Evolutionary conservation across 2,888 invertebrate genomes (phyloP), one percentile per base, ranked within the genome.

Genomic region (Harmothoe impar): DNA sequence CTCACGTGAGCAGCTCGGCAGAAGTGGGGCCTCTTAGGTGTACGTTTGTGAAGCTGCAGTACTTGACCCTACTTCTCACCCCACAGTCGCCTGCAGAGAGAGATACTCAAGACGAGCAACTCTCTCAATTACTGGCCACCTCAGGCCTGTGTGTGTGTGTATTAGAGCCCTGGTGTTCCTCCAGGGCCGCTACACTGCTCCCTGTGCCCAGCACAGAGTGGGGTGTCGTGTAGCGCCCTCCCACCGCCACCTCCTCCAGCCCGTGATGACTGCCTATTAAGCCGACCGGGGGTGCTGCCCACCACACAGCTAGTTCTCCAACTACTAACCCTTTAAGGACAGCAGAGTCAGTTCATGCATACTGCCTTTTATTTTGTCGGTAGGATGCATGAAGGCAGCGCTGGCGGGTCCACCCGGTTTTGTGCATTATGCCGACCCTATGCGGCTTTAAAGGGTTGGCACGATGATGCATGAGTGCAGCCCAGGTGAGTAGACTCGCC

Each of bases 171-270:
- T 5, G 62, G 0, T 5, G 20, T n/a, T 5, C 62, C 20, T 3
- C 23, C 62, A 7, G 23, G 12, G 12, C 62, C 12, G 62, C 15
- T 62, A 20, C 62, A 62, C 62, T n/a, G 3, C n/a, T 20, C 62
- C 20, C 12, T 62, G 23, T 5, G 23, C n/a, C 7, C 3, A 62
- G 7, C 62, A 62, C 62, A 72, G 31, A 72, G 72, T 72, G 72
- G 72, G 72, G 72, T 72, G 72, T 72, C 72, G 15, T 72, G 72
- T 72, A 72, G 72, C 25, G 5, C 72, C 72, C 31, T 7, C 72
- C 72, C 17, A 15, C 31, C 29, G 1, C 72, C 72, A 12, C 72
- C 72, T 29, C 72, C 15, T 29, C n/a, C 25, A 29, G 20, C 15
- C 29, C 29, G 3, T 17, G 0, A 72, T 12, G 72, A 29, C 72